Conservation (phyloP, 2,113 vertebrate species). For the Sylvicapra grimmia region DNA sequence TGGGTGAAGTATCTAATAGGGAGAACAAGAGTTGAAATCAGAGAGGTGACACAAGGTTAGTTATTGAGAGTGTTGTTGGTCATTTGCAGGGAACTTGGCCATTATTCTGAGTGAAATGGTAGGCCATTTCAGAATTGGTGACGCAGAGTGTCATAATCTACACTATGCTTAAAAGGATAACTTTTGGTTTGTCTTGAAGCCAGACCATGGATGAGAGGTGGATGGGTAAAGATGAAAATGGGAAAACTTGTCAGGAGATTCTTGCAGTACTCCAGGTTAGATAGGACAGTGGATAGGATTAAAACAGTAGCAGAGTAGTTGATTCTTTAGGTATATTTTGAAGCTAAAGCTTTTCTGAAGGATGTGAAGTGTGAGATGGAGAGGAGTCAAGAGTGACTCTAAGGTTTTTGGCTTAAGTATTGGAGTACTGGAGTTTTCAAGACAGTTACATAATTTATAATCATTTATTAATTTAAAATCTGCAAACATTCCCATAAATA, state of each 20-base stretch:
- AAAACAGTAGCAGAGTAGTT: not conserved
- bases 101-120: not conserved
- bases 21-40: not conserved
- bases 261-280: not conserved
- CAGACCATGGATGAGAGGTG: not conserved
- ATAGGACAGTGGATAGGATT: not conserved
- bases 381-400: not conserved
- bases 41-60: not conserved
- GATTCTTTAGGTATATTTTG: not conserved
- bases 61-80: not conserved
- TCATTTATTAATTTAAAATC: not conserved
- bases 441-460: not conserved
- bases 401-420: not conserved
- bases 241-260: not conserved
- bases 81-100: not conserved
- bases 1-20: not conserved
- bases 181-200: not conserved
- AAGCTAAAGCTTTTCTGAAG: constrained; percentile 1
- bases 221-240: not conserved
- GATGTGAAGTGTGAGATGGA: not conserved
- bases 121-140: not conserved
- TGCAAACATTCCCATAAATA: not conserved
- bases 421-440: not conserved
- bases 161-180: not conserved
- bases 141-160: not conserved